These are phyloP conservation scores for Sesamia inferens DNA, from an alignment of 2,888 invertebrate genomes.

Conservation along the genomic window DNA sequence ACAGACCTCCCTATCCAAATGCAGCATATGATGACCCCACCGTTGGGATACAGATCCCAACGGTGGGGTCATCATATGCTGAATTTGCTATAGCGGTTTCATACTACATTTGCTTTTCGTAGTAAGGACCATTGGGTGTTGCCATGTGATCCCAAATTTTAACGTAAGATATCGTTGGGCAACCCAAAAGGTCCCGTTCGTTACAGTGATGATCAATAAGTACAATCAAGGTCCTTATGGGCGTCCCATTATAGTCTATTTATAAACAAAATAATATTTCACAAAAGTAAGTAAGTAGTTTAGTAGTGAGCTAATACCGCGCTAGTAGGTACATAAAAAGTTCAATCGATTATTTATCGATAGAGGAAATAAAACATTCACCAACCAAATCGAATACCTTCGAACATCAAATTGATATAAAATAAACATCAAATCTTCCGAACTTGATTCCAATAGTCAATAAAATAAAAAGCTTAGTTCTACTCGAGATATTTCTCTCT, in stretches of 20 bases:
- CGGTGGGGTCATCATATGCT: neutral
- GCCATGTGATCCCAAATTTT: neutral
- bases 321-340: slow-evolving; percentile 1
- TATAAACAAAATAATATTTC: too few relatives aligned
- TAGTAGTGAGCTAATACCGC: too few relatives aligned
- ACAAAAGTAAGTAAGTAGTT: too few relatives aligned
- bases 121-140: neutral
- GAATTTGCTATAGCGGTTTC: neutral
- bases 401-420: slow-evolving; percentile 53
- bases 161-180: too few relatives aligned
- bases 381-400: slow-evolving; percentile 37
- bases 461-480: slow-evolving; percentile 26
- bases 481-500: slow-evolving; percentile 3
- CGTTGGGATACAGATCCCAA: too few relatives aligned
- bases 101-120: neutral
- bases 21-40: too few relatives aligned
- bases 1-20: too few relatives aligned
- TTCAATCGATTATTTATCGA: slow-evolving; percentile 26
- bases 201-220: too few relatives aligned
- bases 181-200: too few relatives aligned
- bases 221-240: too few relatives aligned
- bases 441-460: slow-evolving; percentile 23
- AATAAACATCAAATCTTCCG: slow-evolving; percentile 45
- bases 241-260: too few relatives aligned
- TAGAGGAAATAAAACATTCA: slow-evolving; percentile 33